Percentiles rank a stretch among this genome's conserved stretches.
Conservation (phyloP, 2,113 vertebrate genomes). For the Etheostoma spectabile region DNA sequence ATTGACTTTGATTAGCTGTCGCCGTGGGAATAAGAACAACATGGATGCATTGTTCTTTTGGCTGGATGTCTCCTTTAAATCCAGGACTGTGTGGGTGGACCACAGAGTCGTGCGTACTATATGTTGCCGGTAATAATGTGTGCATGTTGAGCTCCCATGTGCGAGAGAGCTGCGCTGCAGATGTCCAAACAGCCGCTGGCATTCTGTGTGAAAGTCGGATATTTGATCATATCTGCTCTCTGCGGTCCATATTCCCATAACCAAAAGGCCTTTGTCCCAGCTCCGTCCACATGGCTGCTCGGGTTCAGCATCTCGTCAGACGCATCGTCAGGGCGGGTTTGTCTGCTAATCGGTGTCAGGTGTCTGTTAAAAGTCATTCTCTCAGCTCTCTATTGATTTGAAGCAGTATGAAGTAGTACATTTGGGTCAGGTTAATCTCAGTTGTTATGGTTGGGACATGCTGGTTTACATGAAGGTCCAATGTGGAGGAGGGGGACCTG, state of each 20-base stretch:
- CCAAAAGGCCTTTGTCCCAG: constrained; percentile 49
- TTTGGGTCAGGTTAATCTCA: constrained; percentile 45
- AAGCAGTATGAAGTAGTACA: constrained; percentile 17
- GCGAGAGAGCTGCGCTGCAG: constrained; percentile 65
- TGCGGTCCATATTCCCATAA: constrained; percentile 66
- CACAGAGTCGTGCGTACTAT: background rate
- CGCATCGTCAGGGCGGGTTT: background rate
- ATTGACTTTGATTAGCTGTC: constrained; percentile 25
- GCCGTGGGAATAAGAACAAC: background rate
- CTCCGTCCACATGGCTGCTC: constrained; percentile 48
- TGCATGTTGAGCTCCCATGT: constrained; percentile 67
- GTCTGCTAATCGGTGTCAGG: constrained; percentile 34
- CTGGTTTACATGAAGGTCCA: constrained; percentile 23
- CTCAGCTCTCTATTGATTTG: constrained; percentile 9
- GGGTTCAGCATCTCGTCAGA: background rate
- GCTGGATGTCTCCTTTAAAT: constrained; percentile 30
- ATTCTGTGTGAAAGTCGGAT: constrained; percentile 58
- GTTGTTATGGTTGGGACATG: constrained; percentile 33
- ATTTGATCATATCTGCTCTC: constrained; percentile 63
- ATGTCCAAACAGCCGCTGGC: constrained; percentile 78
- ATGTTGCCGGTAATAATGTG: constrained; percentile 56
- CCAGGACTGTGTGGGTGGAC: constrained; percentile 7
- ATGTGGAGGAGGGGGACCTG: background rate
- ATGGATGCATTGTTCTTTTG: constrained; percentile 14
- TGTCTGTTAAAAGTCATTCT: background rate